Base-by-base conservation (phyloP, 2,797 vertebrate species). In the Takifugu ocellatus region DNA sequence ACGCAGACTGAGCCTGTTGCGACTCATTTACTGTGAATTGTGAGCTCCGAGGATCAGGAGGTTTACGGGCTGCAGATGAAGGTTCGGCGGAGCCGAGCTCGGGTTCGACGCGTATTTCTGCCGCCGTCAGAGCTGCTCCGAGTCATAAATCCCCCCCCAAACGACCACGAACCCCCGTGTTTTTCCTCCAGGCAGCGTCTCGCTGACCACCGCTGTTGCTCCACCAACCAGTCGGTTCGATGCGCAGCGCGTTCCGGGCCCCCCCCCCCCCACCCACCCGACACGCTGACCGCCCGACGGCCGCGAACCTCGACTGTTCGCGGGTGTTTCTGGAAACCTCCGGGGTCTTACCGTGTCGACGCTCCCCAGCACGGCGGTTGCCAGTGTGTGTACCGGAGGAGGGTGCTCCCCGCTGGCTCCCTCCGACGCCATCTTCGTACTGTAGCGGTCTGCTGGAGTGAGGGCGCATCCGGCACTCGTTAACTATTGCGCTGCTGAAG, bases 401-500 rank as follows among this genome's bases (percentile, higher is more conserved):
- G 91, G 91, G 88, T 87, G 91, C 90, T 95, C 93, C 88, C 93
- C 90, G 90, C 92, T 93, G 82, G 91, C 90, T 89, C 93, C 92
- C 86, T 95, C 94, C 87, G 96, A 96, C 96, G 95, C 95, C 95
- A 96, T 98, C 93, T 98, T 97, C 92, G 90, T 91, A 72, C 91
- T 87, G 90, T 86, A 85, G 91, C 82, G 91, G 92, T 91, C 88
- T 88, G 91, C 83, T 78, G 86, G 80, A 86, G 81, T 49, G 83
- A 74, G 68, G 63, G 78, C 74, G 88, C 89, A 84, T 88, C 83
- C 86, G 88, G 84, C 64, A 21, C 81, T 33, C 72, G 63, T 85
- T 90, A 87, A 89, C 90, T 89, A 76, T 87, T 87, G 74, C 81
- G 85, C 84, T 77, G 83, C 86, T 85, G 89, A 36, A 64, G 2